A percentile compares a stretch with the other conserved stretches of the same genome.
Evolutionary conservation across 2,888 invertebrate species (phyloP).

Genomic region (Chalcis sispes): DNA sequence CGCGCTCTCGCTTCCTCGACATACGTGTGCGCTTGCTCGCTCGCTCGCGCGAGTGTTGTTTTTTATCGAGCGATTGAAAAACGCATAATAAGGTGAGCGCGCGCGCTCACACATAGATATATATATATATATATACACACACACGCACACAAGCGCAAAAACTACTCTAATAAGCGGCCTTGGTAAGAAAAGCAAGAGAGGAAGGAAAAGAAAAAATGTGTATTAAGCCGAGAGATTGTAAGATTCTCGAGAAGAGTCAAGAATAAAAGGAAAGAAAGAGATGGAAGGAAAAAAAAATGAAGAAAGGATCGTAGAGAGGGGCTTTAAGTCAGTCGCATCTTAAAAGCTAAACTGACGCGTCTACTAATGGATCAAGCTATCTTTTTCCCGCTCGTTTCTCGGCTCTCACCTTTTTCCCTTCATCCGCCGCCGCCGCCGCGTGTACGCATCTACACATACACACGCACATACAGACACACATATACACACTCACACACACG

Average conservation of each 20-base stretch:
- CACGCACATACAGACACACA: neutral
- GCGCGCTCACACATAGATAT: no score
- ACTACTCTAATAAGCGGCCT: conserved; percentile 33
- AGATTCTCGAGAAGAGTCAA: no score
- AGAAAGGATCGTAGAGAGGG: conserved; percentile 59
- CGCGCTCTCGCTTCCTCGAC: no score
- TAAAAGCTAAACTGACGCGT: conserved; percentile 74
- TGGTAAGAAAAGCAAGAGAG: conserved; percentile 7
- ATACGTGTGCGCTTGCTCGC: no score
- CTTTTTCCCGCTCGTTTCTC: neutral
- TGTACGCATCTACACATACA: neutral
- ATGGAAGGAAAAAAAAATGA: conserved; percentile 30
- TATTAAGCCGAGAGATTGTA: conserved; percentile 37
- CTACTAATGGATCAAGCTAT: conserved; percentile 74
- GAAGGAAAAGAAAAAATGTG: neutral
- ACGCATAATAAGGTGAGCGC: conserved; percentile 43
- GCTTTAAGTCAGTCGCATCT: conserved; percentile 73
- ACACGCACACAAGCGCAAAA: conserved; percentile 1
- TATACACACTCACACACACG: conserved; percentile 1
- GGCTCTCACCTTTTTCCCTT: conserved; percentile 40
- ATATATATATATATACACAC: no score
- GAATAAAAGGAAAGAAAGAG: conserved; percentile 49
- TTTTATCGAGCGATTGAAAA: conserved; percentile 39
- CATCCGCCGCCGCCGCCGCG: conserved; percentile 29
- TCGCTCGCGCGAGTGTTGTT: conserved; percentile 20